Conservation (phyloP, 1,140 invertebrate genomes). For the Centruroides vittatus region DNA sequence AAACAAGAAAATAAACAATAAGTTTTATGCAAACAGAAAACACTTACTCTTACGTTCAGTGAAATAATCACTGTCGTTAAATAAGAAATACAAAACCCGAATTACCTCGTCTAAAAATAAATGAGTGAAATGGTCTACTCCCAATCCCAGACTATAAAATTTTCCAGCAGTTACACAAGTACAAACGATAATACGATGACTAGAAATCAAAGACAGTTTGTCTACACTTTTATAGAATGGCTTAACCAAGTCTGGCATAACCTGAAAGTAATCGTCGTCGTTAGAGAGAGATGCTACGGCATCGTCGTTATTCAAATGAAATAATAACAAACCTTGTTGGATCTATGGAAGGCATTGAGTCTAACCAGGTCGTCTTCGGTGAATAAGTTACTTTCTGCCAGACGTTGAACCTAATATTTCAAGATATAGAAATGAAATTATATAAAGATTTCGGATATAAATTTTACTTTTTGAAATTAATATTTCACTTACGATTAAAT, state of each 20-base stretch:
- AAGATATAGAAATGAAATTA: too few species aligned
- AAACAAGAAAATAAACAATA: conserved; percentile 6
- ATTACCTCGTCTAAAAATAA: conserved; percentile 64
- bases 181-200: conserved; percentile 62
- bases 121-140: conserved; percentile 65
- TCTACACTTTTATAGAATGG: conserved; percentile 45
- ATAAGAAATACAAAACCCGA: too few species aligned
- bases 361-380: conserved; percentile 20
- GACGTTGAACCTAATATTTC: neutral
- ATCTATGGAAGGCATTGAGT: conserved; percentile 29
- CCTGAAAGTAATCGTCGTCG: neutral
- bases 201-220: conserved; percentile 36
- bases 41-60: too few species aligned
- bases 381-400: conserved; percentile 8
- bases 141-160: conserved; percentile 49
- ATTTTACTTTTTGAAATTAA: too few species aligned
- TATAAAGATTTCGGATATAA: too few species aligned
- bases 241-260: conserved; percentile 35
- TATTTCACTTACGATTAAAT: conserved; percentile 40
- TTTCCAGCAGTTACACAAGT: conserved; percentile 59
- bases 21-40: too few species aligned
- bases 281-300: too few species aligned
- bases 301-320: too few species aligned
- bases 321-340: conserved; percentile 5
- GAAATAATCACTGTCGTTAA: too few species aligned